Base-by-base conservation (phyloP, 2,113 vertebrate genomes). In the Vidua macroura region DNA sequence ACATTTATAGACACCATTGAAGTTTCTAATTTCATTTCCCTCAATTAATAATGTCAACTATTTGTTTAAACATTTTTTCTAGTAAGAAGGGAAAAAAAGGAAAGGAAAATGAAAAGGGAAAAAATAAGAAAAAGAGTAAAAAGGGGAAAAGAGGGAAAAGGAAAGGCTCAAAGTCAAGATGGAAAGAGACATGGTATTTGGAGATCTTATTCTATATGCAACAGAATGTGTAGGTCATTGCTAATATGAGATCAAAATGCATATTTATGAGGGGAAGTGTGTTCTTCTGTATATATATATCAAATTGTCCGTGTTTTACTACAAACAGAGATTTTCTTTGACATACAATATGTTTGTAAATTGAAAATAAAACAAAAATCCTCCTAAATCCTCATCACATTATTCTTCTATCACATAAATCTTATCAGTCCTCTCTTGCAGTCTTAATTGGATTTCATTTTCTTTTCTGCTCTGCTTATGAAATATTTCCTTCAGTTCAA, bases 11-110 rank as follows among this genome's bases (percentile, higher is more conserved):
- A 68, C 15, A 35, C 2, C 5, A 44, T 51, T 70, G 53, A 39
- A 43, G 1, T 41, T 31, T 41, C 7, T 5, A 44, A 7, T 69
- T 63, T 67, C 5, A 33, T 64, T 73, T 85, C 35, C 12, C 41
- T 55, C 20, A 41, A 4, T 66, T 79, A 28, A 77, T 31, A 78
- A 62, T 37, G 4, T 6, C 52, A 60, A 24, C 3, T 30, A 62
- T 62, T 68, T 91, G 6, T 11, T 12, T 24, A 76, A 51, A 14
- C 25, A 37, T 24, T 52, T 81, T 66, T 81, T 43, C 11, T n/a
- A 39, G 17, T 11, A 41, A 31, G 25, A 59, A 22, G 10, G 0
- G 0, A 2, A 39, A 48, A 53, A 78, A 35, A 69, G 0, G 11
- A 2, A 22, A 52, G 23, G 25, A 28, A 8, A 58, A 48, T 10